phyloP scores from a whole-genome alignment of 2,888 invertebrate species.

The Iselma pallidipennis region DNA sequence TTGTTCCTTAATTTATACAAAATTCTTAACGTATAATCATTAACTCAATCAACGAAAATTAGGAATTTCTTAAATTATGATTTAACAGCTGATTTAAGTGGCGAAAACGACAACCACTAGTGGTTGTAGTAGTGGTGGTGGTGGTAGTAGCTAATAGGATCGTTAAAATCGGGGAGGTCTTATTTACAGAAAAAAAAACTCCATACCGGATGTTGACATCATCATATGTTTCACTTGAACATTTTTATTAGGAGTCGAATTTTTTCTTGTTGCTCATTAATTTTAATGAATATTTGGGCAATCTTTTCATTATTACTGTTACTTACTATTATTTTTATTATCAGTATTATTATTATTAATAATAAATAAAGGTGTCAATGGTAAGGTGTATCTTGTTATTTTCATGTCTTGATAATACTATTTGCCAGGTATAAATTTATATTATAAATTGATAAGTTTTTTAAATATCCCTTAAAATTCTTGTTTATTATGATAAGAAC shows the following conservation, averaged over 20 bases:
- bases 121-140: background rate
- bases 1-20: too few species aligned
- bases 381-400: background rate
- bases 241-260: background rate
- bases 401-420: background rate
- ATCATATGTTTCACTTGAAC: slow-evolving; percentile 6
- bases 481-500: background rate
- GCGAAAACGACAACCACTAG: too few species aligned
- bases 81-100: too few species aligned
- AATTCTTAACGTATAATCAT: too few species aligned
- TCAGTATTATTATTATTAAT: background rate
- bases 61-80: too few species aligned
- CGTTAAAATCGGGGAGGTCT: slow-evolving; percentile 7
- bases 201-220: slow-evolving; percentile 7
- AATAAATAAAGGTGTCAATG: background rate
- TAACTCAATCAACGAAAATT: too few species aligned
- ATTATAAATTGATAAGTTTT: background rate
- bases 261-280: background rate
- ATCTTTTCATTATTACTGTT: background rate
- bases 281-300: background rate
- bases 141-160: background rate
- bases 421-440: background rate
- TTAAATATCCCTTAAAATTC: background rate
- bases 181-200: slow-evolving; percentile 1
- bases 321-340: background rate